A percentile compares a stretch with the other conserved stretches of the same genome.
phyloP scores from a whole-genome alignment of 2,888 invertebrate genomes.

The Heliconius hortense region DNA sequence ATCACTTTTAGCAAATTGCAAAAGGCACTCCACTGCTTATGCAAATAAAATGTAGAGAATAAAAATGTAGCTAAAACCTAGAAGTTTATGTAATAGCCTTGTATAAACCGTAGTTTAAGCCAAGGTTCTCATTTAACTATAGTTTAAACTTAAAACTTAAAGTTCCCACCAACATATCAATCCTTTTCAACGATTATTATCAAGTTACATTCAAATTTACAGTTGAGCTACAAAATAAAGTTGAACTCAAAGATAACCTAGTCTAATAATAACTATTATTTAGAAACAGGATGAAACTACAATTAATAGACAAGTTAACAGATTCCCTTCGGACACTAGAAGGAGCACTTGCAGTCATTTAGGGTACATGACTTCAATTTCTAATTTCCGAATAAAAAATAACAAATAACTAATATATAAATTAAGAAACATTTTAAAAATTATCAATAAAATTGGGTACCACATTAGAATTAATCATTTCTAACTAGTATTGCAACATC shows the following conservation, averaged over 20 bases:
- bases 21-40: slow-evolving; percentile 75
- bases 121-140: not conserved
- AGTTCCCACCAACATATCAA: slow-evolving; percentile 12
- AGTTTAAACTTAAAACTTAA: slow-evolving; percentile 15
- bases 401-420: slow-evolving; percentile 14
- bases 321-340: slow-evolving; percentile 33
- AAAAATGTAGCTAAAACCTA: slow-evolving; percentile 32
- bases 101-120: not conserved
- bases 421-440: slow-evolving; percentile 6
- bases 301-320: slow-evolving; percentile 57
- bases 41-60: slow-evolving; percentile 52
- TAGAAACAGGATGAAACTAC: slow-evolving; percentile 71
- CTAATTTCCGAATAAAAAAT: not conserved
- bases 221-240: slow-evolving; percentile 53
- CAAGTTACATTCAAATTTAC: slow-evolving; percentile 31
- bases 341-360: slow-evolving; percentile 8
- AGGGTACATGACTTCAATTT: slow-evolving; percentile 20
- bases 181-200: slow-evolving; percentile 23
- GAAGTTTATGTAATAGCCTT: not conserved
- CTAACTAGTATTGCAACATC: slow-evolving; percentile 25
- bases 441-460: not conserved
- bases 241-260: slow-evolving; percentile 50
- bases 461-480: slow-evolving; percentile 2
- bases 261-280: slow-evolving; percentile 52
- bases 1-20: slow-evolving; percentile 59